phyloP scores from a whole-genome alignment of 2,888 invertebrate species.

The Drosophila austrosaltans region DNA sequence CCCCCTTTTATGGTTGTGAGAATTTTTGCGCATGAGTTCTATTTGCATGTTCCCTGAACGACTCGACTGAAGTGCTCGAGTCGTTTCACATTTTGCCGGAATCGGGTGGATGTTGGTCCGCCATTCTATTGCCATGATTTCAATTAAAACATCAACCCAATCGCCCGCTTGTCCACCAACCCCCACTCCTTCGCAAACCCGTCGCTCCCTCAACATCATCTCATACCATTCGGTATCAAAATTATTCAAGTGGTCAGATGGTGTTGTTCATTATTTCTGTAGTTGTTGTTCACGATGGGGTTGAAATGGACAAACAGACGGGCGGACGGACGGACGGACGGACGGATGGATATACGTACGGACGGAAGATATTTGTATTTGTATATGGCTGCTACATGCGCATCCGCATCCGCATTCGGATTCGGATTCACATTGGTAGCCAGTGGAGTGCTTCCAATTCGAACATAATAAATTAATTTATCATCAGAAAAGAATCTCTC shows the following conservation, averaged over 20 bases:
- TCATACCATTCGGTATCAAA: constrained; percentile 29
- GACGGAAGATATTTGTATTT: constrained; percentile 28
- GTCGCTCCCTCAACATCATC: constrained; percentile 15
- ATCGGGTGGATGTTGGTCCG: constrained; percentile 10
- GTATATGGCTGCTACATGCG: constrained; percentile 35
- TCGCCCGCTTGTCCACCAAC: constrained; percentile 28
- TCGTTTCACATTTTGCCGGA: constrained; percentile 16
- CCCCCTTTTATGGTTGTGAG: constrained; percentile 3
- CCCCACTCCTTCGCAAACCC: constrained; percentile 19
- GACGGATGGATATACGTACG: constrained; percentile 9
- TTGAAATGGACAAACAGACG: constrained; percentile 51
- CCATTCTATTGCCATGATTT: constrained; percentile 39
- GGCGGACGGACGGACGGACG: constrained; percentile 2
- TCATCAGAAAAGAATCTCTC: constrained; percentile 79
- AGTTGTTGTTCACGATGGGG: constrained; percentile 64
- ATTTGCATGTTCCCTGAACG: constrained; percentile 49
- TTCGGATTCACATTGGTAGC: constrained; percentile 49
- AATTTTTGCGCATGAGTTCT: constrained; percentile 33
- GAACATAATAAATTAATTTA: constrained; percentile 83
- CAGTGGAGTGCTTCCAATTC: constrained; percentile 74
- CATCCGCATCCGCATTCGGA: constrained; percentile 12
- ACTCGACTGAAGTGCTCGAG: constrained; percentile 6
- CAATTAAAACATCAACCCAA: constrained; percentile 76
- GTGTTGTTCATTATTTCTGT: constrained; percentile 74
- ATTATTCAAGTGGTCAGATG: constrained; percentile 78